Evolutionary conservation across 2,797 vertebrate genomes (phyloP).

Genomic region (Eospalax fontanierii): DNA sequence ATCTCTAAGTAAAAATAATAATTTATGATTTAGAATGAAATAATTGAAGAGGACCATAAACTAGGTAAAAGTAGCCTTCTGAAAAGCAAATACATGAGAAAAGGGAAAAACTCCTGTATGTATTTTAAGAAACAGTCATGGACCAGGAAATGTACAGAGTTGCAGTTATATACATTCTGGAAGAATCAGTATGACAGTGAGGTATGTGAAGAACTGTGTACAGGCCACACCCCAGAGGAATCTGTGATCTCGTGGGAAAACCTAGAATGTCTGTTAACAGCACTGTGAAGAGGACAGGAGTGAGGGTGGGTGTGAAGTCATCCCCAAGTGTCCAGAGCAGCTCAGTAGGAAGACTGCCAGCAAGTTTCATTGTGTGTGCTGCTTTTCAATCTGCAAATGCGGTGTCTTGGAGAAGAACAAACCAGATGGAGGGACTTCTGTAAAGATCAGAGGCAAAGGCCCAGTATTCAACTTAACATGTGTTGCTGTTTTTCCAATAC

Average conservation of each 20-base stretch:
- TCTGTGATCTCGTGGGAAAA: background rate
- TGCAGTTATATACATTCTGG: background rate
- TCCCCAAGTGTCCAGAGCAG: background rate
- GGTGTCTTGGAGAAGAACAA: background rate
- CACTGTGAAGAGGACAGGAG: background rate
- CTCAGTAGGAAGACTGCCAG: background rate
- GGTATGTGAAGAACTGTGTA: background rate
- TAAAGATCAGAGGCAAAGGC: background rate
- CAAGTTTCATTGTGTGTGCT: too few species aligned
- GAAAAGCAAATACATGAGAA: background rate
- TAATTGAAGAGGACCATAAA: constrained; percentile 6
- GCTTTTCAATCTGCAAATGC: too few species aligned
- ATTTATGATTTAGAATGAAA: background rate
- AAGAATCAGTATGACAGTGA: background rate
- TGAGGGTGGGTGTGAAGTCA: background rate
- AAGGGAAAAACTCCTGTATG: background rate
- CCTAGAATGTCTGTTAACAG: too few species aligned
- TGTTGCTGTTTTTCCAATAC: background rate
- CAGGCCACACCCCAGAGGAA: background rate
- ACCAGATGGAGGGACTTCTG: background rate
- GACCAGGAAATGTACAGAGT: background rate
- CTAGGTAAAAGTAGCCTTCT: background rate
- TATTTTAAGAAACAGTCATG: constrained; percentile 37
- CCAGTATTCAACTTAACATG: background rate
- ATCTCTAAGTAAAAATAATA: constrained; percentile 12